Conservation (phyloP, 2,888 invertebrate genomes). For the Chrysomela aeneicollis region DNA sequence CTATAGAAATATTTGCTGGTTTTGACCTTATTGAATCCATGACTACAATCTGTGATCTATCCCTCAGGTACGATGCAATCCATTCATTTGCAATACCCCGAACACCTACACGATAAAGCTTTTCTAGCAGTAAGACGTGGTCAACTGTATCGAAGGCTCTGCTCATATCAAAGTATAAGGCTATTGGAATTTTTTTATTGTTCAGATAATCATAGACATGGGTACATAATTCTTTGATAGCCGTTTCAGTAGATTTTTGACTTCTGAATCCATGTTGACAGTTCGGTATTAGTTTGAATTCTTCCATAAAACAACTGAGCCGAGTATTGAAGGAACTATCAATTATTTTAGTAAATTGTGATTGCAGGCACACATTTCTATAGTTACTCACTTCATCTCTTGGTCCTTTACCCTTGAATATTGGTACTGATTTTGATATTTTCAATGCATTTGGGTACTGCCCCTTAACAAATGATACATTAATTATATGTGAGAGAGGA, state of each 20-base stretch:
- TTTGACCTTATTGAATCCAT: not conserved
- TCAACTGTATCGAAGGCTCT: not conserved
- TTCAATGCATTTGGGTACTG: conserved; percentile 3
- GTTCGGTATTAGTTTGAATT: not conserved
- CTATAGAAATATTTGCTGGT: not conserved
- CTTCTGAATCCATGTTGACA: not conserved
- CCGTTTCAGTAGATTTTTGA: not conserved
- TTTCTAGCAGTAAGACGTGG: no score
- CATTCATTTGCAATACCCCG: no score
- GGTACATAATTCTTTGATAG: not conserved
- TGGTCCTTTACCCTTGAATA: not conserved
- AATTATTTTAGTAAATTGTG: conserved; percentile 2
- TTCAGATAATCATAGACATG: not conserved
- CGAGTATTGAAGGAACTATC: not conserved
- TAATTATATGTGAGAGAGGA: not conserved
- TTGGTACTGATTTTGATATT: not conserved
- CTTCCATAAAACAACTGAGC: not conserved
- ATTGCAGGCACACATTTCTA: conserved; percentile 1
- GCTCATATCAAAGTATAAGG: not conserved
- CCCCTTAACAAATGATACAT: not conserved
- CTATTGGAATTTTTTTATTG: not conserved
- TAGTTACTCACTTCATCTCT: not conserved
- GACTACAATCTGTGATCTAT: not conserved
- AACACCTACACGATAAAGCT: no score
- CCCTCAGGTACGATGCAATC: no score